Base-by-base conservation (phyloP, 35 echinoderm and acorn worm genomes). In the Strongylocentrotus purpuratus region DNA sequence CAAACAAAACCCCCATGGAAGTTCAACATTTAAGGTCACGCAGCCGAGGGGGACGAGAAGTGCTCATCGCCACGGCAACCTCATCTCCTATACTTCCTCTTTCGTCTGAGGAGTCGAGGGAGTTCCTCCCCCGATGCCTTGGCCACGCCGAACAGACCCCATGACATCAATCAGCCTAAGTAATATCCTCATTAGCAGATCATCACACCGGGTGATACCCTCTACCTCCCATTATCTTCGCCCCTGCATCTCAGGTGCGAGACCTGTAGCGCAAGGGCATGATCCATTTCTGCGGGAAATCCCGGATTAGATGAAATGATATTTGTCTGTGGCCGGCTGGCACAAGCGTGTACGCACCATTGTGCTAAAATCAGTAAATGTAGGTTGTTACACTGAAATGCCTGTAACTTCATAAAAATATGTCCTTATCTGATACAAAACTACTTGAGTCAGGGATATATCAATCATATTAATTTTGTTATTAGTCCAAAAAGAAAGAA, bases 101-200 rank as follows among this genome's bases (percentile, higher is more conserved):
- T n/a, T 78, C n/a, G 65, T 78, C 65, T n/a, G 28, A 22, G 20
- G 22, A 78, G 65, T 78, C 5, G 28, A 18, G 20, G 65, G 65
- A 78, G 28, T n/a, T n/a, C 65, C 28, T 78, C 65, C 65, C 65
- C 28, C 1, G 28, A 78, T 78, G 65, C 65, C 65, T n/a, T 78
- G 65, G 20, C 65, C 20, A 78, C 20, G 65, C 65, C 28, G 25
- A 59, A 78, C 6, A 15, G 65, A 78, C 65, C 65, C 65, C 65
- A 78, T 78, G 65, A 89, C 25, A 89, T 89, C 87, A 89, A 89
- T 89, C 87, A 89, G 32, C 10, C 87, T 89, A 35, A 89, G 87
- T 89, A 89, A 89, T 89, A 46, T 28, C 45, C 87, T 46, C 32
- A 89, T 89, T 46, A 46, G 87, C 5, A 31, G 87, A 31, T 33